phyloP scores from a whole-genome alignment of 2,113 vertebrate species.

The Coptodon bakossiorum region DNA sequence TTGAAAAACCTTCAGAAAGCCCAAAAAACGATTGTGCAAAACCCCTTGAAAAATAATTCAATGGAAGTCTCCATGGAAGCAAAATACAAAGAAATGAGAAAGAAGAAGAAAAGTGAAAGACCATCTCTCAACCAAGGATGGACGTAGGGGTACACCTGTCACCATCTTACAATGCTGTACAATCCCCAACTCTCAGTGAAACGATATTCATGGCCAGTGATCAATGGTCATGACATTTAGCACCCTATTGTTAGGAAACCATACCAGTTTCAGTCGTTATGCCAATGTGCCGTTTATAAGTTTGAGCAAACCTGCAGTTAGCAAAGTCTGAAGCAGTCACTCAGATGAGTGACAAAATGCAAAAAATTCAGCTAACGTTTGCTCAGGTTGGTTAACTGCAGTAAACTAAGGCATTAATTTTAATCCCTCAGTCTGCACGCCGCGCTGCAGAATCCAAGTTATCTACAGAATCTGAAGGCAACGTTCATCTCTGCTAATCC shows the following conservation, averaged over 20 bases:
- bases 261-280: neutral
- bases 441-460: rapidly evolving
- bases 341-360: neutral
- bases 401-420: neutral
- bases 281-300: neutral
- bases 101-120: neutral
- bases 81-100: rapidly evolving
- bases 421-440: neutral
- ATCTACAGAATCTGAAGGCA: neutral
- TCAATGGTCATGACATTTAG: neutral
- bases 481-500: rapidly evolving
- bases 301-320: neutral
- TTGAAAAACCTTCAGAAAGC: neutral
- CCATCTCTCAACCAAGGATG: neutral
- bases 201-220: neutral
- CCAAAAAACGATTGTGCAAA: rapidly evolving
- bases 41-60: neutral
- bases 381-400: neutral
- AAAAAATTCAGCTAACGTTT: neutral
- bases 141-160: rapidly evolving
- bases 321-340: neutral
- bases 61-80: rapidly evolving
- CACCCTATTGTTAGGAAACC: neutral
- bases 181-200: neutral
- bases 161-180: neutral